Conservation (phyloP, 2,888 invertebrate species). For the Drosophila multiciliata region DNA sequence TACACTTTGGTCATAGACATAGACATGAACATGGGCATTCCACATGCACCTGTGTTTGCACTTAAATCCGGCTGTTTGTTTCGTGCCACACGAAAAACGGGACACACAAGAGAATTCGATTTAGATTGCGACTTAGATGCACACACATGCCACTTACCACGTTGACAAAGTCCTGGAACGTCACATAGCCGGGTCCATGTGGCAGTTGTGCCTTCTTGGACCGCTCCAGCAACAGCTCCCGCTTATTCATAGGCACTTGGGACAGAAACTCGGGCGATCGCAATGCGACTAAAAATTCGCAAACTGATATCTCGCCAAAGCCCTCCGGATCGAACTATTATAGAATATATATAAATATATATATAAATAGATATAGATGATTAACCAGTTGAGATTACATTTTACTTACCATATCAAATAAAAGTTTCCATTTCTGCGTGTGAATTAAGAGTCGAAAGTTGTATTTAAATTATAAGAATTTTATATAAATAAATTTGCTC, state of each 20-base stretch:
- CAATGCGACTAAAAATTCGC: constrained; percentile 92
- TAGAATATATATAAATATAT: neutral
- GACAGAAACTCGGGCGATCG: constrained; percentile 91
- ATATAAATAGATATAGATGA: neutral
- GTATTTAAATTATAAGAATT: neutral
- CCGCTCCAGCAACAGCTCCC: constrained; percentile 90
- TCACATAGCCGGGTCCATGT: constrained; percentile 89
- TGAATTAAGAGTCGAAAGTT: neutral
- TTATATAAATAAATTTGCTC: neutral
- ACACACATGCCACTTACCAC: constrained; percentile 89
- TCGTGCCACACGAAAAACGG: constrained; percentile 47
- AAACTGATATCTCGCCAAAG: constrained; percentile 95
- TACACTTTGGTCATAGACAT: constrained; percentile 42
- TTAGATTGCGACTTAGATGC: constrained; percentile 23
- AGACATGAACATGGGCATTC: constrained; percentile 11
- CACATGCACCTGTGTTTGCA: constrained; percentile 72
- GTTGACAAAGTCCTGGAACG: constrained; percentile 97
- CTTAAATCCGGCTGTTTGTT: constrained; percentile 62
- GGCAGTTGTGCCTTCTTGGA: constrained; percentile 88
- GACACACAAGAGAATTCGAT: constrained; percentile 44
- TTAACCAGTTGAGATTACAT: too few species aligned
- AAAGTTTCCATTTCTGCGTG: constrained; percentile 93
- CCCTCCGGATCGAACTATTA: constrained; percentile 95
- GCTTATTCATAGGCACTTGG: constrained; percentile 91
- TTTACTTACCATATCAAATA: constrained; percentile 92